Conservation (phyloP, 2,113 vertebrate species). For the Ceratotherium simum region DNA sequence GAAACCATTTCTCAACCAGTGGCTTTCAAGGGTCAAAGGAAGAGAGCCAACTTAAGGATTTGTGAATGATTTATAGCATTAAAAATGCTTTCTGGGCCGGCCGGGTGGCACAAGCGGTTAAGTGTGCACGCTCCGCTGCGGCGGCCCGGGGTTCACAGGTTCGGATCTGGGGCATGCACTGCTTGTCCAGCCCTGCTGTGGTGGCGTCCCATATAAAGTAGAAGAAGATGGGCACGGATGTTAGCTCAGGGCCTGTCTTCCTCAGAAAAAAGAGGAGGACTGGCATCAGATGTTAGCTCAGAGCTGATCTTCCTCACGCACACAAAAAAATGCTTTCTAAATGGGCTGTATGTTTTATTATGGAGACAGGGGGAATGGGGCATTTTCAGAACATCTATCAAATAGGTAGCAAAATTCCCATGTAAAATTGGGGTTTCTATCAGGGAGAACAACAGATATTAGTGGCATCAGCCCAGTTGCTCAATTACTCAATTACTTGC, state of each 20-base stretch:
- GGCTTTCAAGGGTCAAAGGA: neutral
- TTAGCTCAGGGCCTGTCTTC: no score
- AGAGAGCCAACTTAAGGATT: neutral
- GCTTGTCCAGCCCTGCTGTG: no score
- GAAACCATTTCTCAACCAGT: neutral
- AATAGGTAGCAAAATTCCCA: neutral
- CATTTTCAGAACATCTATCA: neutral
- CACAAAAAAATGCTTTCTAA: constrained; percentile 26
- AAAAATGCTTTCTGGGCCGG: constrained; percentile 9
- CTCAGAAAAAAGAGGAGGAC: no score
- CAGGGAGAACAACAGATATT: neutral
- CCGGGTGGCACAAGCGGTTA: no score
- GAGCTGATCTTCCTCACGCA: no score
- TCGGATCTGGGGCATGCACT: no score
- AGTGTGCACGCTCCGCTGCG: no score
- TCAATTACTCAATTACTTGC: neutral
- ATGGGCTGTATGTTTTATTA: neutral
- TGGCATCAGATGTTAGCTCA: no score
- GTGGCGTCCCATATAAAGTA: no score
- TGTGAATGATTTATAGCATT: neutral
- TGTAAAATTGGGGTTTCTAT: neutral
- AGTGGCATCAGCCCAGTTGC: neutral
- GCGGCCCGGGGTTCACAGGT: no score
- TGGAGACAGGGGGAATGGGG: neutral
- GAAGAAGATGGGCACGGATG: no score